Conservation (phyloP, 2,113 vertebrate genomes). For the Oryzias curvinotus region DNA sequence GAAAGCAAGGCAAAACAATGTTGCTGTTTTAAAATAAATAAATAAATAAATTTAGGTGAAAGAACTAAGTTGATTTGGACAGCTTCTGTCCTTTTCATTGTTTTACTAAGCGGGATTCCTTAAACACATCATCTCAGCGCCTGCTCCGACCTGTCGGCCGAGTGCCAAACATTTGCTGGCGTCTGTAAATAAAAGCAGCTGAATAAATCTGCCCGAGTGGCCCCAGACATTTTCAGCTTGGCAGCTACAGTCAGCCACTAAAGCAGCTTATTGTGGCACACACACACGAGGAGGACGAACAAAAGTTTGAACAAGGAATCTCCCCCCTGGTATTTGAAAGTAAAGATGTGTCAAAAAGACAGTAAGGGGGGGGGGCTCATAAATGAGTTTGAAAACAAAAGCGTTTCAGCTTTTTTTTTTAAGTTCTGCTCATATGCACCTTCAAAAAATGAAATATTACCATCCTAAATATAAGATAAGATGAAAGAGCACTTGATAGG, state of each 20-base stretch:
- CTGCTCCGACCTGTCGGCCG: slow-evolving; percentile 22
- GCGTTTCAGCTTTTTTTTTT: neutral
- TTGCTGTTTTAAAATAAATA: neutral
- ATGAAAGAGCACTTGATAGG: slow-evolving; percentile 11
- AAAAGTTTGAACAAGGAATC: slow-evolving; percentile 39
- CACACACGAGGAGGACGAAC: slow-evolving; percentile 29
- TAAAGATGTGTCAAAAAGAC: slow-evolving; percentile 19
- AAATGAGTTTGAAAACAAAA: neutral
- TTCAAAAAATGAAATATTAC: slow-evolving; percentile 19
- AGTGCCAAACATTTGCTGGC: slow-evolving; percentile 41
- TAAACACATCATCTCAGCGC: slow-evolving; percentile 24
- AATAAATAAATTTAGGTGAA: neutral
- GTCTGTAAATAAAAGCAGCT: slow-evolving; percentile 50
- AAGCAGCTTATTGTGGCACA: slow-evolving; percentile 46
- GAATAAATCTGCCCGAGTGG: slow-evolving; percentile 53
- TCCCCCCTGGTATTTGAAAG: slow-evolving; percentile 34
- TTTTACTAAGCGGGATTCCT: slow-evolving; percentile 30
- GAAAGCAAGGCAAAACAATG: too few species aligned
- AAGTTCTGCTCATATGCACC: slow-evolving; percentile 31
- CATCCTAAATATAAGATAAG: slow-evolving; percentile 30
- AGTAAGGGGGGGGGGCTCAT: neutral
- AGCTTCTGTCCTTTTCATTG: slow-evolving; percentile 10
- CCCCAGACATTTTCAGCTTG: slow-evolving; percentile 47
- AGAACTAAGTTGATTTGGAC: slow-evolving; percentile 1
- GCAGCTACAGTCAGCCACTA: slow-evolving; percentile 50